Base-by-base conservation (phyloP, 1,140 invertebrate species). In the Macrobrachium nipponense region DNA sequence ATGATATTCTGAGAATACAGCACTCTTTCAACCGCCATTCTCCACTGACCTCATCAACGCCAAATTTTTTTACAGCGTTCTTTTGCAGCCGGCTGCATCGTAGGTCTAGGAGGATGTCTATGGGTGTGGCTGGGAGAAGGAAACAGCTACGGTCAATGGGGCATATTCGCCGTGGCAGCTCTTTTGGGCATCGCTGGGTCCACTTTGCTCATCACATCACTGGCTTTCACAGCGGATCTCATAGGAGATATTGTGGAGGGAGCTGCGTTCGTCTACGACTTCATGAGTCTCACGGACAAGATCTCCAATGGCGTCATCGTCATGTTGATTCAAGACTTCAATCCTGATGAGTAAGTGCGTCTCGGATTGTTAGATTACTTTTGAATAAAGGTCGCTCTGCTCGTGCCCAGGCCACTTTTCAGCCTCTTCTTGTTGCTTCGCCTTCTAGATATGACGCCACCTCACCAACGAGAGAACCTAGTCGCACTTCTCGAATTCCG, bases 211-310 rank as follows among this genome's bases (percentile, higher is more conserved):
- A 95, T 99, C 17, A 97, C 96, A 51, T 97, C 96, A 91, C 92
- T 98, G 23, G 95, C 96, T 6, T 93, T 98, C 87, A 98, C 96
- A 8, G 95, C 97, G 27, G 97, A 98, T 92, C 92, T 98, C 43
- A 98, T 99, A 88, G 97, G 96, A 23, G 92, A 94, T 59, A 95
- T 95, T 90, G 95, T 95, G 2, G 94, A 96, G 89, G 96, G 94
- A 89, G 96, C 96, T 23, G 97, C 97, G 62, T 98, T 98, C 92
- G 95, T 98, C 12, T 99, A 97, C 92, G 98, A 98, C n/a, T 92
- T 96, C 27, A 98, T 99, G 97, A 98, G 97, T 92, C 98, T 99
- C 91, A 93, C 94, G 11, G 98, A 99, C 91, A 99, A 99, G 93
- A 90, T 98, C 2, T 94, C 95, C 2, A 96, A 97, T 92, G 98